Evolutionary conservation across 1,140 invertebrate species (phyloP).

Genomic region (Atta colombica): DNA sequence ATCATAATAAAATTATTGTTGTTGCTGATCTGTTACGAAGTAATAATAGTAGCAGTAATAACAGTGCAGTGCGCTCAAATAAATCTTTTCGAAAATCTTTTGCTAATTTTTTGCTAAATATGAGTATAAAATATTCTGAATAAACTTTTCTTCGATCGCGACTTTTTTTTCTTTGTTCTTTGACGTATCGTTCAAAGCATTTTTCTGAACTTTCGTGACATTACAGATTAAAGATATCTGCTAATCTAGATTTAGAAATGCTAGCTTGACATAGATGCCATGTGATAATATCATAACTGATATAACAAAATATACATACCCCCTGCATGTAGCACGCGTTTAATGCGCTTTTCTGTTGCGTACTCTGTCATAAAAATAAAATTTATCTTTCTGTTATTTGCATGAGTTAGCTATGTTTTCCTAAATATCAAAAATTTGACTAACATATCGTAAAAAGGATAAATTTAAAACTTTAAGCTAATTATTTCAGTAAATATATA

Average conservation of each 20-base stretch:
- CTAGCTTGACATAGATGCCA: slow-evolving; percentile 19
- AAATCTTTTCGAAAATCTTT: slow-evolving; percentile 4
- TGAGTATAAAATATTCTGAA: background rate
- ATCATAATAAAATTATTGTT: background rate
- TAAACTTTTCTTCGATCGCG: background rate
- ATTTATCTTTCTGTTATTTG: background rate
- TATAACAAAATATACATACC: slow-evolving; percentile 14
- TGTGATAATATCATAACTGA: slow-evolving; percentile 14
- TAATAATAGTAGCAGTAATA: no score
- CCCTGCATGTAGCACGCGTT: slow-evolving; percentile 5
- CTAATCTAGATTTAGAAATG: slow-evolving; percentile 18
- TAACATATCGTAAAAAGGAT: background rate
- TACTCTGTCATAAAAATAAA: background rate
- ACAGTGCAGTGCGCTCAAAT: background rate
- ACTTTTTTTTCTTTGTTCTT: background rate
- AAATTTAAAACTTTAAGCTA: background rate
- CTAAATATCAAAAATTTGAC: background rate
- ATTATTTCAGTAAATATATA: background rate
- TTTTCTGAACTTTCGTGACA: slow-evolving; percentile 8
- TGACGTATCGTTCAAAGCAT: no score
- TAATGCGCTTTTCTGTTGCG: slow-evolving; percentile 1
- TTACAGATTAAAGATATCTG: slow-evolving; percentile 34
- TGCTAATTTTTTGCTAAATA: background rate
- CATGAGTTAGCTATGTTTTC: background rate
- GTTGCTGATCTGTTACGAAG: background rate